Conservation (phyloP, 2,888 invertebrate species). For the Drosophila tripunctata region DNA sequence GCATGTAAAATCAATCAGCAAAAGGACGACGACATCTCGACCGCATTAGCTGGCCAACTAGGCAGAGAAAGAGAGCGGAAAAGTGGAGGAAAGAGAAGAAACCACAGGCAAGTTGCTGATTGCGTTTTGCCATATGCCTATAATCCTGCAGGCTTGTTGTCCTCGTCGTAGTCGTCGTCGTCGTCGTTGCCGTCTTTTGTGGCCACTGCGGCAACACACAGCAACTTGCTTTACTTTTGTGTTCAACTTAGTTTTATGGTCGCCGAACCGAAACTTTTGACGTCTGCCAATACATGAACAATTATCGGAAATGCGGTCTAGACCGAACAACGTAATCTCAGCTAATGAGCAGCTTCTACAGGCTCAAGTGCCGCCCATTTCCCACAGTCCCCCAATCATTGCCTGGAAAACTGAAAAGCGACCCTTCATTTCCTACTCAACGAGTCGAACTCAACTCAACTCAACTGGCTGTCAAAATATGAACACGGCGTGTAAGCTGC, state of each 20-base stretch:
- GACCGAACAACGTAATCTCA: constrained; percentile 63
- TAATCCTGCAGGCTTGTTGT: constrained; percentile 30
- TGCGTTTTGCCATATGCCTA: constrained; percentile 54
- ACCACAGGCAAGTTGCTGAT: constrained; percentile 68
- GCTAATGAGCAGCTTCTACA: constrained; percentile 66
- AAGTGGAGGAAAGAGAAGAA: constrained; percentile 18
- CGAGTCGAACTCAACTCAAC: constrained; percentile 1
- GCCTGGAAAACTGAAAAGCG: constrained; percentile 6
- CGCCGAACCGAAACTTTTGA: constrained; percentile 51
- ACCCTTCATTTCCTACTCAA: not conserved
- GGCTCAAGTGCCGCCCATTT: not conserved
- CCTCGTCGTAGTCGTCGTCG: not conserved
- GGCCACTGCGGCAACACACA: constrained; percentile 54
- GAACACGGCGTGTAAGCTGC: constrained; percentile 30
- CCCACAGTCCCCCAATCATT: not conserved
- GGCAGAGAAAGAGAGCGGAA: constrained; percentile 8
- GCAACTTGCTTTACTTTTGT: constrained; percentile 56
- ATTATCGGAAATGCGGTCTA: constrained; percentile 79
- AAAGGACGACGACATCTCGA: constrained; percentile 49
- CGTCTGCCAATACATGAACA: constrained; percentile 69
- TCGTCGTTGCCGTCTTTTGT: constrained; percentile 22
- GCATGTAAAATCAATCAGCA: constrained; percentile 66
- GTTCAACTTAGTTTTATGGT: constrained; percentile 64
- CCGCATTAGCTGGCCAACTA: constrained; percentile 75
- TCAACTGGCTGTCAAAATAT: constrained; percentile 38